phyloP scores from a whole-genome alignment of 2,888 invertebrate species.

The Nasonia oneida region DNA sequence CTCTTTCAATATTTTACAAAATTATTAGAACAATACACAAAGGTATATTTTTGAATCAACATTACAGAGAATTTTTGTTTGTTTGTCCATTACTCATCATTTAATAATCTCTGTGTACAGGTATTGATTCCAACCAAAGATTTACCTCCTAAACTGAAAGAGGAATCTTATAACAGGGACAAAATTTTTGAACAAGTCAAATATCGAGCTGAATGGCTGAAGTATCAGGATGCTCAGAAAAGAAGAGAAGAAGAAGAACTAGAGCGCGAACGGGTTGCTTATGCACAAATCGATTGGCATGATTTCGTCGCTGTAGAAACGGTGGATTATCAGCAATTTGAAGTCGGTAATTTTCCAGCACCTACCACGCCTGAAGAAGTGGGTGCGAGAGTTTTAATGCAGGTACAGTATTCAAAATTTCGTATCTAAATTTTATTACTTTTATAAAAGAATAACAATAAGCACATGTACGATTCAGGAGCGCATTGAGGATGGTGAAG shows the following conservation, averaged over 20 bases:
- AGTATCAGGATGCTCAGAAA: constrained; percentile 95
- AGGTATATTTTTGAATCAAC: constrained; percentile 81
- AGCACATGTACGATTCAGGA: constrained; percentile 76
- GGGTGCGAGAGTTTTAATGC: constrained; percentile 95
- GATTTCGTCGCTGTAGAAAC: constrained; percentile 99
- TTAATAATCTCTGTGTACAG: constrained; percentile 67
- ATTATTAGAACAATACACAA: constrained; percentile 98
- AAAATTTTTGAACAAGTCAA: constrained; percentile 92
- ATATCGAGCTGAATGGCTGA: constrained; percentile 97
- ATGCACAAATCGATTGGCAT: constrained; percentile 99
- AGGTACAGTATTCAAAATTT: constrained; percentile 90
- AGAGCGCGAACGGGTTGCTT: constrained; percentile 96
- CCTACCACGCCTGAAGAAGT: constrained; percentile 99
- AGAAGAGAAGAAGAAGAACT: constrained; percentile 96
- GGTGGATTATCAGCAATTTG: constrained; percentile 98
- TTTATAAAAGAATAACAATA: too few species aligned
- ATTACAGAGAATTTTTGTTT: neutral
- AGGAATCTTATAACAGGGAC: constrained; percentile 87
- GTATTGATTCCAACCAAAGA: constrained; percentile 97
- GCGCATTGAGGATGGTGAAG: constrained; percentile 89
- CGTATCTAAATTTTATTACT: too few species aligned
- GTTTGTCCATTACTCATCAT: neutral
- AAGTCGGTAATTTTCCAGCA: constrained; percentile 97
- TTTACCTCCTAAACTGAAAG: constrained; percentile 87
- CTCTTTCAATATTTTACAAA: constrained; percentile 99